These are phyloP conservation scores for Alloplasta piceator DNA, from an alignment of 2,888 invertebrate species.

Conservation along the genomic window DNA sequence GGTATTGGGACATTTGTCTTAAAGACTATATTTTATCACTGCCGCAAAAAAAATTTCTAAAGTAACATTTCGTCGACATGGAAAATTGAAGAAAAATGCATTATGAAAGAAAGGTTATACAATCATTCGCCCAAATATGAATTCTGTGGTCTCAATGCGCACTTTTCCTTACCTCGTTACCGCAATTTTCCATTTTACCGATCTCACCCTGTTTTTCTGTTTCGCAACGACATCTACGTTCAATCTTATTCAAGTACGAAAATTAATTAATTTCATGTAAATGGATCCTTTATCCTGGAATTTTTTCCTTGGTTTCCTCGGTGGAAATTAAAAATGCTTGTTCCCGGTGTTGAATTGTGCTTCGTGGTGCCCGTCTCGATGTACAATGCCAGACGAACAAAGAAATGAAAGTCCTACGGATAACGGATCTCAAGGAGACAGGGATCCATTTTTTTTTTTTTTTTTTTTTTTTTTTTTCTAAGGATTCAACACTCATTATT, in stretches of 20 bases:
- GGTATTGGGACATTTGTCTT: too few relatives aligned
- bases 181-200: not conserved
- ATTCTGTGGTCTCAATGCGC: conserved; percentile 41
- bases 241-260: conserved; percentile 47
- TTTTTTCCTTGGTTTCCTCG: conserved; percentile 5
- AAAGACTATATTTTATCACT: too few relatives aligned
- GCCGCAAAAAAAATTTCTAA: too few relatives aligned
- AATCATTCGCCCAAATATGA: conserved; percentile 44
- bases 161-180: not conserved
- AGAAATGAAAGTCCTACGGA: too few relatives aligned
- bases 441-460: too few relatives aligned
- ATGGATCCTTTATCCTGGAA: conserved; percentile 33
- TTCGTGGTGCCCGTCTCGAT: not conserved
- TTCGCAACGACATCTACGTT: conserved; percentile 20
- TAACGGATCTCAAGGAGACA: too few relatives aligned
- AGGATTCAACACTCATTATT: too few relatives aligned
- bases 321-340: conserved; percentile 19
- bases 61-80: too few relatives aligned
- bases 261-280: conserved; percentile 62
- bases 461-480: too few relatives aligned
- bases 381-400: too few relatives aligned
- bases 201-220: conserved; percentile 1
- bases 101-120: too few relatives aligned
- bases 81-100: too few relatives aligned
- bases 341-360: conserved; percentile 9